Conservation (phyloP, 2,113 vertebrate species). For the Perca fluviatilis region DNA sequence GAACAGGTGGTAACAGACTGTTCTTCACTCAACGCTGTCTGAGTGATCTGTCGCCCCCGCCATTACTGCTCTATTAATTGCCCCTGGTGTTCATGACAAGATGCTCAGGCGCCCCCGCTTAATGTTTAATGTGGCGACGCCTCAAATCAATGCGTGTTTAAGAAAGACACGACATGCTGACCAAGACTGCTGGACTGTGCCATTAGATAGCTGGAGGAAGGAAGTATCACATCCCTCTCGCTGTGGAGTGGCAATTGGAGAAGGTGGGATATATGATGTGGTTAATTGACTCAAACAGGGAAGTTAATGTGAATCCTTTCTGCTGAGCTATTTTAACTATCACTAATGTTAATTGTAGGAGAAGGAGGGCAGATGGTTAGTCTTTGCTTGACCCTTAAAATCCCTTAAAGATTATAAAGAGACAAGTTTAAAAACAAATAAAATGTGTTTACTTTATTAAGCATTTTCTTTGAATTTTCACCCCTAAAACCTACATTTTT, state of each 20-base stretch:
- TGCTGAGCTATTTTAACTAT: conserved; percentile 75
- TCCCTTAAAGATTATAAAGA: conserved; percentile 54
- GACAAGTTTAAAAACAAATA: conserved; percentile 23
- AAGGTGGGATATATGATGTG: conserved; percentile 63
- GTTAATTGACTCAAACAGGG: conserved; percentile 80
- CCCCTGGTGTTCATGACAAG: conserved; percentile 67
- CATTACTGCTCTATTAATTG: conserved; percentile 83
- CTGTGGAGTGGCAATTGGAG: conserved; percentile 46
- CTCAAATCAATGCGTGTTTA: conserved; percentile 83
- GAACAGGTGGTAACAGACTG: conserved; percentile 73
- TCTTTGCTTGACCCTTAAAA: conserved; percentile 43
- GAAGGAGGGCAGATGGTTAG: conserved; percentile 47
- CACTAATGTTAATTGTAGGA: conserved; percentile 59
- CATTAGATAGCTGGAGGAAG: conserved; percentile 36
- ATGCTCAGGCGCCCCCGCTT: conserved; percentile 68
- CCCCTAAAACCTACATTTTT: neutral
- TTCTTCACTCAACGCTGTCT: conserved; percentile 70
- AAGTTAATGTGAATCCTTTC: conserved; percentile 66
- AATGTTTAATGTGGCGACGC: conserved; percentile 81
- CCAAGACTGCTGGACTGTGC: conserved; percentile 29
- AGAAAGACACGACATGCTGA: conserved; percentile 68
- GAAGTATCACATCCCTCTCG: conserved; percentile 72
- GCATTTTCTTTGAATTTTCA: too few species aligned
- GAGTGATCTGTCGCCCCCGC: conserved; percentile 43
- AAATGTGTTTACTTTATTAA: neutral